Conservation (phyloP, 1,140 invertebrate genomes). For the Megalonaias nervosa region DNA sequence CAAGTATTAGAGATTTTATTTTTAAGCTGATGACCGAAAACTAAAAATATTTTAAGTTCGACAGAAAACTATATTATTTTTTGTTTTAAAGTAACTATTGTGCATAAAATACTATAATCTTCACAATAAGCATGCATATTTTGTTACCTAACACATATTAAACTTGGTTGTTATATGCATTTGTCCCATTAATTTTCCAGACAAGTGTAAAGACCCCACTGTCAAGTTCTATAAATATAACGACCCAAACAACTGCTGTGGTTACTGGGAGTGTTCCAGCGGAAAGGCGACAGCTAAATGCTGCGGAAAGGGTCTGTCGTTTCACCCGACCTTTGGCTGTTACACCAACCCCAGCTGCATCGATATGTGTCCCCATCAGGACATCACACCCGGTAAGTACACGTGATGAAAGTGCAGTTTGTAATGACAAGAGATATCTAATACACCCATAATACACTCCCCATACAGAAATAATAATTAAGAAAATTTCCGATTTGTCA, state of each 20-base stretch:
- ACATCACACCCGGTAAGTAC: conserved; percentile 27
- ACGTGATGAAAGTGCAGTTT: not conserved
- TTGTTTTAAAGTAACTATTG: too few relatives aligned
- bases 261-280: conserved; percentile 43
- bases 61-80: too few relatives aligned
- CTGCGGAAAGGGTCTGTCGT: conserved; percentile 40
- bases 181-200: conserved; percentile 8
- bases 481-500: too few relatives aligned
- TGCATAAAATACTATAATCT: too few relatives aligned
- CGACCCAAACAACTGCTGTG: conserved; percentile 28
- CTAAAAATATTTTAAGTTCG: too few relatives aligned
- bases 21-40: too few relatives aligned
- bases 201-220: conserved; percentile 6
- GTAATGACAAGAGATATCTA: not conserved
- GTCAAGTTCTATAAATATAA: conserved; percentile 16
- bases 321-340: conserved; percentile 34
- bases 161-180: conserved; percentile 25
- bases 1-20: too few relatives aligned
- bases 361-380: conserved; percentile 34
- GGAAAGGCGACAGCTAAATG: conserved; percentile 40
- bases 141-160: not conserved
- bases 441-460: not conserved
- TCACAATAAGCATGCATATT: not conserved
- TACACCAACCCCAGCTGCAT: conserved; percentile 6
- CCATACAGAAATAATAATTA: too few relatives aligned